Evolutionary conservation across 2,888 invertebrate genomes (phyloP), one percentile per base, ranked within the genome.

Genomic region (Silvanus unidentatus): DNA sequence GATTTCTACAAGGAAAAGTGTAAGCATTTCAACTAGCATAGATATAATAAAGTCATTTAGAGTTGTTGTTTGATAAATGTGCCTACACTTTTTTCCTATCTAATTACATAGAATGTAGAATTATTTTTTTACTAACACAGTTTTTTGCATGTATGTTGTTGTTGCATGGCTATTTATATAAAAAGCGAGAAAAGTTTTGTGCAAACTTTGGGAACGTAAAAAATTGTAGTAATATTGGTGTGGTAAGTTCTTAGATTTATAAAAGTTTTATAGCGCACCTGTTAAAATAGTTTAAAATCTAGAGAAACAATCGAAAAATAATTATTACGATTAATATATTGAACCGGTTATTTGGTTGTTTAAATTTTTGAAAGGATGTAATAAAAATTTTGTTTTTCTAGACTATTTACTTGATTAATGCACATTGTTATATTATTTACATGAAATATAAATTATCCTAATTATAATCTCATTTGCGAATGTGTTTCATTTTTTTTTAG

Each of bases 401-500:
- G 22, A 22, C 22, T 22, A 22, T 22, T 22, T 22, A 22, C 22
- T 22, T 8, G 22, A 22, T 5, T 5, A 22, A 22, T 8, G 8
- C 22, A 22, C 22, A 22, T 22, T 22, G 22, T 22, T 22, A 22
- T 22, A 22, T 5, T 22, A 22, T 22, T 8, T 5, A 22, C 22
- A 22, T 22, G 22, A 22, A 3, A 22, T 5, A 22, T 22, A 22
- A 22, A 22, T 22, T 22, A 22, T 22, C 8, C 22, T 22, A 22
- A 22, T 22, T 22, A 22, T 22, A 22, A 22, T 22, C 22, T 22
- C 22, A 22, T 22, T 22, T 22, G 22, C 22, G 22, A 8, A 22
- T 22, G 8, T 22, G 3, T 22, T 22, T 22, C 13, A 3, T 8
- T 28, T 28, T 28, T 55, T 75, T 75, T 32, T 75, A 86, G 85